Percentiles rank a stretch among this genome's conserved stretches.
These are phyloP conservation scores for Danio jaintianensis DNA, from an alignment of 2,797 vertebrate genomes.

Conservation along the genomic window DNA sequence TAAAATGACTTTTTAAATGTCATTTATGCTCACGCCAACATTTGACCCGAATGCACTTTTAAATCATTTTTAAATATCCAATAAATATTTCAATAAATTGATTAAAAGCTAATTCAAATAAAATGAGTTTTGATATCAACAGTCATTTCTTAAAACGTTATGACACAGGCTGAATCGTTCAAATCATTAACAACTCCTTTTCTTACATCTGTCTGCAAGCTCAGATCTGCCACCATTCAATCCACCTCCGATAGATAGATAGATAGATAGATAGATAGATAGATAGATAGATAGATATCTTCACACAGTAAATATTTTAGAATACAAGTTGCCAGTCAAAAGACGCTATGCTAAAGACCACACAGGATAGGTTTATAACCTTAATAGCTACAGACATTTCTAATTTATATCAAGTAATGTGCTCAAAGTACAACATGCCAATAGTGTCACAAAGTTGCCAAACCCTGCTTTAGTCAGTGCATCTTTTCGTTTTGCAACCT, in stretches of 20 bases:
- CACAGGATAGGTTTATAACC: neutral
- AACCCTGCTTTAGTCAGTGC: neutral
- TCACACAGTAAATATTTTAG: too few species aligned
- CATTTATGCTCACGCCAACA: too few species aligned
- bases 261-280: too few species aligned
- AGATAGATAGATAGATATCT: neutral
- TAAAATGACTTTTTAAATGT: too few species aligned
- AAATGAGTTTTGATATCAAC: too few species aligned
- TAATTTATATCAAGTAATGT: neutral
- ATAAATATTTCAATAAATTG: too few species aligned
- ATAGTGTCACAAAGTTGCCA: neutral
- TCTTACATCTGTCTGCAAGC: neutral
- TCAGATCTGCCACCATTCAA: neutral
- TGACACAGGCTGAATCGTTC: neutral
- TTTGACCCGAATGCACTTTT: too few species aligned
- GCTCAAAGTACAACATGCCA: neutral
- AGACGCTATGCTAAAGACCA: neutral
- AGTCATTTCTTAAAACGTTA: too few species aligned
- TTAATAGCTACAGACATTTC: neutral
- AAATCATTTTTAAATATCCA: too few species aligned
- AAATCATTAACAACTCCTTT: neutral
- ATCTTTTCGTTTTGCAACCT: neutral
- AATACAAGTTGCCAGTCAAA: neutral
- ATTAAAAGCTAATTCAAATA: too few species aligned
- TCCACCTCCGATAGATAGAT: neutral